Conservation (phyloP, 2,797 vertebrate species). For the Hydrophis major region DNA sequence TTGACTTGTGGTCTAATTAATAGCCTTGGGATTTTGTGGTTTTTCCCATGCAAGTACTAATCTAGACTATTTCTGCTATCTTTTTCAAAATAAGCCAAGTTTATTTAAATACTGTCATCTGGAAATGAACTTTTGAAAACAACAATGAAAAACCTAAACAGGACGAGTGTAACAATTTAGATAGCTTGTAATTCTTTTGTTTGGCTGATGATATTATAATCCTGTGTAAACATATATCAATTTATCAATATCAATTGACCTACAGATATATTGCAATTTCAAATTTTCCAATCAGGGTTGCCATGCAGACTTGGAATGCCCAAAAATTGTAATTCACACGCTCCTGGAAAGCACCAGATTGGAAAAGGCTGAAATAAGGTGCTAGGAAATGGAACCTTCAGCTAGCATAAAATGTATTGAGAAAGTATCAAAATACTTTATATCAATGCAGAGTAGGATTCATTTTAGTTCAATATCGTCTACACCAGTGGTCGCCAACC, state of each 20-base stretch:
- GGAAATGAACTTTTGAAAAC: background rate
- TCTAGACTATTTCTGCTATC: background rate
- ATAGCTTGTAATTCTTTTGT: background rate
- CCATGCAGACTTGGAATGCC: background rate
- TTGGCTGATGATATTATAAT: background rate
- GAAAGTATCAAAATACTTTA: background rate
- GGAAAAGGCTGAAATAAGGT: background rate
- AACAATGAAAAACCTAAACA: background rate
- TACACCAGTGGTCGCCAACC: too few species aligned
- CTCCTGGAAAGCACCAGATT: background rate
- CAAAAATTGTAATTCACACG: background rate
- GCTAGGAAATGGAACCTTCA: background rate
- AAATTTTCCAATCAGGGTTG: background rate
- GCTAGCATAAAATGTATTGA: background rate
- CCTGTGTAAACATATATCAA: background rate
- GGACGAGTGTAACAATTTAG: background rate
- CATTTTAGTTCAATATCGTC: background rate
- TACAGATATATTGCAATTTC: background rate
- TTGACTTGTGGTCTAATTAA: background rate
- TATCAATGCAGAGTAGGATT: background rate
- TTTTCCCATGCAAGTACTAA: background rate
- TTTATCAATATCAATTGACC: background rate
- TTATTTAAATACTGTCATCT: background rate
- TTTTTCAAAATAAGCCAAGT: background rate
- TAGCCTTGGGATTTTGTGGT: background rate